Evolutionary conservation across 1,140 invertebrate genomes (phyloP), one percentile per base, ranked within the genome.

Genomic region (Helicoverpa zea): DNA sequence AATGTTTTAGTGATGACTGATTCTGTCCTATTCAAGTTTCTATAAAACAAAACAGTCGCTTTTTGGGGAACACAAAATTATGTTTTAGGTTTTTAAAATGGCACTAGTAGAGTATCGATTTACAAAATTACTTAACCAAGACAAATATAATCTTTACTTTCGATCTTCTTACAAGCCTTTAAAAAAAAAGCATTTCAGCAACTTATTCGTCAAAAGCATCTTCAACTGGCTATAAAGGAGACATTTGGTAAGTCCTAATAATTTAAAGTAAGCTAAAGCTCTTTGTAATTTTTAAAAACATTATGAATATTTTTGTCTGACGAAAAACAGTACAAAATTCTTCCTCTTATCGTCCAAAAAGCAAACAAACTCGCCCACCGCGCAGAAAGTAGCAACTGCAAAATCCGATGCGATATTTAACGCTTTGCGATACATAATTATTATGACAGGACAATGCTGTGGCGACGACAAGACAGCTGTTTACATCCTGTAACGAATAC

Each of bases 381-480:
- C 68, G 73, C 18, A 86, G 18, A 86, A 81, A 63, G 80, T 47
- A 54, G 84, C 80, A 85, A 85, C 82, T 83, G 82, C 76, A 77
- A 84, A 86, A 81, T 81, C 63, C 81, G 73, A 74, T 74, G 59
- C 63, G 77, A 87, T 87, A 87, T 86, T 86, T 85, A 86, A 81
- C 86, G 83, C 82, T 82, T 80, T 80, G 84, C 80, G 86, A 85
- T 85, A 89, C 88, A 86, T 89, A 88, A 89, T 89, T 85, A 89
- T 89, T 88, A 87, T 89, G 88, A 88, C 88, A 89, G 86, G 76
- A 89, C 88, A 89, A 89, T 89, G 82, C 82, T 35, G 18, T 43
- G 58, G 80, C 64, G 82, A 72, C 82, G 81, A 84, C 80, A 78
- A 72, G 84, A 87, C 86, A 86, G 82, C 80, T 85, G 85, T 85